phyloP scores from a whole-genome alignment of 2,113 vertebrate genomes.

The Campylomormyrus tamandua region DNA sequence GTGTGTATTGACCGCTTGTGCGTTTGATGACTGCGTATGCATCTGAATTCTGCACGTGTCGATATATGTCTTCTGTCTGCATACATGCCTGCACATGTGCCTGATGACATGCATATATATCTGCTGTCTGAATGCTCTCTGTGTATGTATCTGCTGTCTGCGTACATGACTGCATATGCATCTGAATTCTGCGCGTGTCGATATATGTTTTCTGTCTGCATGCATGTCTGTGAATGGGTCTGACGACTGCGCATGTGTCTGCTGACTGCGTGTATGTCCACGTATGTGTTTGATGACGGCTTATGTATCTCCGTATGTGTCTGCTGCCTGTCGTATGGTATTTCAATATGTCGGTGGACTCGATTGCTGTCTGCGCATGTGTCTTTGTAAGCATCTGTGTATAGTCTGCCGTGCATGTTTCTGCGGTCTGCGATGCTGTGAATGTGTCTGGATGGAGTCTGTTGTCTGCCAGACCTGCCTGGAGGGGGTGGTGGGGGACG shows the following conservation, averaged over 20 bases:
- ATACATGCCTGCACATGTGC: not conserved
- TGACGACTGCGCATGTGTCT: not conserved
- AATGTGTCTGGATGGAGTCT: not conserved
- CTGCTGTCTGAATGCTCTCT: not conserved
- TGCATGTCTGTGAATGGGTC: not conserved
- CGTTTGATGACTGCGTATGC: not conserved
- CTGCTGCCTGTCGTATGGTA: not conserved
- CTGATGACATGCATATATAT: too few relatives aligned
- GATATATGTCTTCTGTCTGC: not conserved
- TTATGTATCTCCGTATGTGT: not conserved
- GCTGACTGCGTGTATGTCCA: not conserved
- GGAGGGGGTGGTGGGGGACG: slow-evolving; percentile 25
- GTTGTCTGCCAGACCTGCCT: slow-evolving; percentile 2
- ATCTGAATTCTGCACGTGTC: not conserved
- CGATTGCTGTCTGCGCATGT: not conserved
- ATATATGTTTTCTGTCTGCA: not conserved
- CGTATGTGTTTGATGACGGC: not conserved
- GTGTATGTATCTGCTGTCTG: not conserved
- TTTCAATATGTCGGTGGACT: not conserved
- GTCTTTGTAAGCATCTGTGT: not conserved
- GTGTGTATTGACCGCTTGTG: not conserved
- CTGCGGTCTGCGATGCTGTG: not conserved
- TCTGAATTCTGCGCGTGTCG: not conserved
- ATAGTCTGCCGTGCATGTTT: not conserved
- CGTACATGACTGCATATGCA: not conserved